Evolutionary conservation across 2,888 invertebrate genomes (phyloP).

Genomic region (Epirrita christyi): DNA sequence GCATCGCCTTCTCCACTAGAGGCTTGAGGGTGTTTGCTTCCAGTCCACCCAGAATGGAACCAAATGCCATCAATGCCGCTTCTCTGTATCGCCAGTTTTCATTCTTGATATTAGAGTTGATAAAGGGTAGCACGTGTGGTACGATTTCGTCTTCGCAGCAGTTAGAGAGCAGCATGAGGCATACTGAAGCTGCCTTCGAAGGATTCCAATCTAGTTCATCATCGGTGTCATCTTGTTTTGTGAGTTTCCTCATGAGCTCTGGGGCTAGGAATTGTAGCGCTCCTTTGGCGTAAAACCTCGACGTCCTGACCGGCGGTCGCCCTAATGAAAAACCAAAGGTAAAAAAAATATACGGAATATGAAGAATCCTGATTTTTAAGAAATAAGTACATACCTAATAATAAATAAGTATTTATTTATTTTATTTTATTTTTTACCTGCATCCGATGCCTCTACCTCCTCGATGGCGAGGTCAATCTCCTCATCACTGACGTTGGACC

Average conservation of each 20-base stretch:
- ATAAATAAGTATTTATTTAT: no score
- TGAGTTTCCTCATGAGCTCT: conserved; percentile 95
- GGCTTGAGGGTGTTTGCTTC: conserved; percentile 94
- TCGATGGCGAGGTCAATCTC: conserved; percentile 98
- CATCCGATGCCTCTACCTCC: conserved; percentile 96
- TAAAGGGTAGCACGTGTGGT: conserved; percentile 97
- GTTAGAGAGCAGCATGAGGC: conserved; percentile 97
- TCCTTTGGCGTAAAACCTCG: conserved; percentile 98
- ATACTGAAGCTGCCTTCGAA: conserved; percentile 99
- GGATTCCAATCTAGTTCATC: conserved; percentile 99
- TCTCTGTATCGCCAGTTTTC: conserved; percentile 97
- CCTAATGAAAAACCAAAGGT: conserved; percentile 71
- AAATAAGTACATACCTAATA: conserved; percentile 47
- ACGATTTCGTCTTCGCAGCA: conserved; percentile 99
- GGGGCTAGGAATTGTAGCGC: conserved; percentile 98
- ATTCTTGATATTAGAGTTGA: conserved; percentile 96
- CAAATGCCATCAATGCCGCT: conserved; percentile 99
- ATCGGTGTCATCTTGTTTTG: conserved; percentile 98
- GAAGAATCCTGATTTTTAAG: not conserved
- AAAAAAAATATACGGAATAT: not conserved
- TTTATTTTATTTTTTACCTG: no score
- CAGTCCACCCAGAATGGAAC: conserved; percentile 96
- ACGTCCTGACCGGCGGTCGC: conserved; percentile 96
- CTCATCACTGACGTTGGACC: conserved; percentile 99
- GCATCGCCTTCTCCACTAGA: conserved; percentile 98